Evolutionary conservation across 2,797 vertebrate species (phyloP).

Genomic region (Pangasius krempfi): DNA sequence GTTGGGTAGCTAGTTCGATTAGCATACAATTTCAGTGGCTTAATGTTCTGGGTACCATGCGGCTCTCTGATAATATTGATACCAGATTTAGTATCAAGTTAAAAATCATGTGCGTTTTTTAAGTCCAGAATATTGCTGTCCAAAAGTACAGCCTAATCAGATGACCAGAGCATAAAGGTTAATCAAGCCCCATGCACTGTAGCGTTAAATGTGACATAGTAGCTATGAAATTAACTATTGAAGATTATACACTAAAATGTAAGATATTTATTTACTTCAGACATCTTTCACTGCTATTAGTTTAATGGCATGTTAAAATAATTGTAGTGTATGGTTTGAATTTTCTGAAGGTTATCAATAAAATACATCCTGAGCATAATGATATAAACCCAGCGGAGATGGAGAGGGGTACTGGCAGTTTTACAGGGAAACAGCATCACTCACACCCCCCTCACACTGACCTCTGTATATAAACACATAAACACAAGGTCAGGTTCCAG

Average conservation of each 20-base stretch:
- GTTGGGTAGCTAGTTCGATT: neutral
- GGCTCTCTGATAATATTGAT: too few species aligned
- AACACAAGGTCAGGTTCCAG: conserved; percentile 3
- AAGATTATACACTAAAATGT: neutral
- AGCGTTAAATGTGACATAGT: neutral
- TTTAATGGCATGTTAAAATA: neutral
- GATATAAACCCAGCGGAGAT: neutral
- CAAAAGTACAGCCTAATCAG: neutral
- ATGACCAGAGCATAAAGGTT: neutral
- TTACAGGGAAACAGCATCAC: neutral
- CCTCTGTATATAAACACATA: neutral
- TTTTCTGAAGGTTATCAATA: neutral
- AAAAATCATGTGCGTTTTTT: neutral
- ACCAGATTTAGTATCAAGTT: neutral
- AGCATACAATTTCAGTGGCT: neutral
- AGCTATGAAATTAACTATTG: neutral
- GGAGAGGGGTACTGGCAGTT: neutral
- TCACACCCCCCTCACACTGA: neutral
- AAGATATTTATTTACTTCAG: neutral
- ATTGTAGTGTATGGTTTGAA: neutral
- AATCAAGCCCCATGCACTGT: too few species aligned
- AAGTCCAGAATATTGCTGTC: neutral
- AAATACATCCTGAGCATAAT: neutral
- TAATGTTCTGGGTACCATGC: neutral
- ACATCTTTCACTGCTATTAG: neutral